phyloP scores from a whole-genome alignment of 2,797 vertebrate genomes.

The Halcyon chelicuti region DNA sequence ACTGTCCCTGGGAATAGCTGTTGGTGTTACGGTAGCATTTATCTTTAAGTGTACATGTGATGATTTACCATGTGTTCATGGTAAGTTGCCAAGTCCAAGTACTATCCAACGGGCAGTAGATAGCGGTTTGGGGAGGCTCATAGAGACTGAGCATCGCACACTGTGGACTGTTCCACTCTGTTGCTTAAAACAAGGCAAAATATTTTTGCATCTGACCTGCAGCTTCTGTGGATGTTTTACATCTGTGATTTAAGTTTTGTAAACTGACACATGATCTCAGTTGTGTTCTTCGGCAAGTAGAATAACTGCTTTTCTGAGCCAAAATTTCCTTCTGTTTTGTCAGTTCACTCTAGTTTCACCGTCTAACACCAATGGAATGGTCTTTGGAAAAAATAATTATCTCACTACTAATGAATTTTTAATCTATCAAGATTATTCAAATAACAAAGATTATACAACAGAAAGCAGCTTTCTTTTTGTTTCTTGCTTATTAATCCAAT shows the following conservation, averaged over 20 bases:
- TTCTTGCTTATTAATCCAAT: background rate
- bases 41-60: constrained; percentile 24
- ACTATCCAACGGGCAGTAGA: background rate
- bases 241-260: background rate
- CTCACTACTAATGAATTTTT: background rate
- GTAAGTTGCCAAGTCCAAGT: constrained; percentile 6
- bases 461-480: background rate
- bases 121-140: background rate
- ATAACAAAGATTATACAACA: background rate
- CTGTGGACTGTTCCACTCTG: background rate
- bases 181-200: background rate
- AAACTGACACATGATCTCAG: background rate
- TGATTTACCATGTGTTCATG: background rate
- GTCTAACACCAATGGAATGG: background rate
- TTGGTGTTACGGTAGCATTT: background rate
- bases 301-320: background rate
- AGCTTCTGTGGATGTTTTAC: background rate
- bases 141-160: background rate
- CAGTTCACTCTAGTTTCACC: background rate
- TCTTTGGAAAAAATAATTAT: background rate
- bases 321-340: background rate
- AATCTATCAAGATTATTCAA: background rate
- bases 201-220: background rate
- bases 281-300: background rate
- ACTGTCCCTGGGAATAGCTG: background rate